Evolutionary conservation across 2,113 vertebrate genomes (phyloP).

Genomic region (Cephalophus harveyi): DNA sequence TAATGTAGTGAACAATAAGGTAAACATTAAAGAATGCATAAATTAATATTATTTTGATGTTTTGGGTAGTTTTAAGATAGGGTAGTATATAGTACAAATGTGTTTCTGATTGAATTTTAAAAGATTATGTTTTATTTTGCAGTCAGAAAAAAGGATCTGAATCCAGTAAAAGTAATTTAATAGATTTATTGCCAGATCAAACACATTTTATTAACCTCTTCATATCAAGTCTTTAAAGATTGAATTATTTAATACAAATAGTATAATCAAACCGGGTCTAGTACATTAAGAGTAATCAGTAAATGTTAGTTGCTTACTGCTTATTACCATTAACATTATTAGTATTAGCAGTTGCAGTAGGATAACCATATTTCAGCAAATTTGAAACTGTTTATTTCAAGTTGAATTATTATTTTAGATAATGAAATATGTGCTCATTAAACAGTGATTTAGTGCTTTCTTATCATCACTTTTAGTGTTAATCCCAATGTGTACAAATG

Average conservation of each 20-base stretch:
- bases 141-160: not conserved
- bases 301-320: not conserved
- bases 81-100: not conserved
- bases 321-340: not conserved
- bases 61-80: constrained; percentile 43
- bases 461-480: not conserved
- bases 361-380: not conserved
- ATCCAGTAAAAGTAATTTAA: not conserved
- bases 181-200: not conserved
- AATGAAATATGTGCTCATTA: not conserved
- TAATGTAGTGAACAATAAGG: not conserved
- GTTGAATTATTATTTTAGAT: not conserved
- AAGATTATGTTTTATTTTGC: not conserved
- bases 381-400: not conserved
- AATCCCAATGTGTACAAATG: not conserved
- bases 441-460: not conserved
- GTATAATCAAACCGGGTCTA: not conserved
- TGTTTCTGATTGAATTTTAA: constrained; percentile 22
- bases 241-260: constrained; percentile 21
- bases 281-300: not conserved
- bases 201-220: constrained; percentile 9
- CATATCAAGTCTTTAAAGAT: not conserved
- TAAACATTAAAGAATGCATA: not conserved
- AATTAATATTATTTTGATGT: not conserved
- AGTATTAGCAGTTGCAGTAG: not conserved